Percentiles rank a stretch among this genome's conserved stretches.
Conservation (phyloP, 2,797 vertebrate species). For the Champsocephalus esox region DNA sequence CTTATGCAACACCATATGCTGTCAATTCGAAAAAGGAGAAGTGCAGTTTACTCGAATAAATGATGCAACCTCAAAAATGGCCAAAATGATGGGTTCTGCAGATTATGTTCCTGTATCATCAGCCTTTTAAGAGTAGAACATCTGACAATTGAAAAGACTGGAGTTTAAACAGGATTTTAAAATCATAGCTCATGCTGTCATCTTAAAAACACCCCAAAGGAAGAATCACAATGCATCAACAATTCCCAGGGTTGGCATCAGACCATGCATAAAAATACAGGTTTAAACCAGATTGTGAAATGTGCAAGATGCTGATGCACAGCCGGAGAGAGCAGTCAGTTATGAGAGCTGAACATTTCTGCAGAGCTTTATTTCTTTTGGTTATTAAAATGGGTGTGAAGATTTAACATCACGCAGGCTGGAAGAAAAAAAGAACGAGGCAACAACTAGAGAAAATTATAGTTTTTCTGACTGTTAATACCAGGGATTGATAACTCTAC, state of each 20-base stretch:
- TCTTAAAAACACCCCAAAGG: constrained; percentile 24
- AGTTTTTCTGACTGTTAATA: accelerated
- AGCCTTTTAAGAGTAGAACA: not conserved
- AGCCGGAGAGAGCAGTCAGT: constrained; percentile 20
- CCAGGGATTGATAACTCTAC: not conserved
- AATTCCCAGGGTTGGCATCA: constrained; percentile 50
- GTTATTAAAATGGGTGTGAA: not conserved
- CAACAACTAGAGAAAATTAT: not conserved
- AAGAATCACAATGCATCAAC: constrained; percentile 49
- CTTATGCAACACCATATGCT: constrained; percentile 32
- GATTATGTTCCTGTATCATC: not conserved
- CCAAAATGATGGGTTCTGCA: not conserved
- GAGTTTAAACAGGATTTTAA: not conserved
- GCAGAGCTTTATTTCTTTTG: not conserved
- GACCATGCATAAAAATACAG: constrained; percentile 74
- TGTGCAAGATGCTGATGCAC: constrained; percentile 54
- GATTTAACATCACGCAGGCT: not conserved
- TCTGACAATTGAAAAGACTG: not conserved
- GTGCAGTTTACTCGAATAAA: not conserved
- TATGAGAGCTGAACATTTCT: not conserved
- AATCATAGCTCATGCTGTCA: constrained; percentile 10
- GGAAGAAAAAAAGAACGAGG: not conserved
- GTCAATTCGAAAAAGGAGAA: constrained; percentile 4
- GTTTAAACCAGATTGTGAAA: constrained; percentile 76
- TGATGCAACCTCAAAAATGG: not conserved